These are phyloP conservation scores for Hippopotamyrus pictus DNA, from an alignment of 2,797 vertebrate species.

Conservation along the genomic window DNA sequence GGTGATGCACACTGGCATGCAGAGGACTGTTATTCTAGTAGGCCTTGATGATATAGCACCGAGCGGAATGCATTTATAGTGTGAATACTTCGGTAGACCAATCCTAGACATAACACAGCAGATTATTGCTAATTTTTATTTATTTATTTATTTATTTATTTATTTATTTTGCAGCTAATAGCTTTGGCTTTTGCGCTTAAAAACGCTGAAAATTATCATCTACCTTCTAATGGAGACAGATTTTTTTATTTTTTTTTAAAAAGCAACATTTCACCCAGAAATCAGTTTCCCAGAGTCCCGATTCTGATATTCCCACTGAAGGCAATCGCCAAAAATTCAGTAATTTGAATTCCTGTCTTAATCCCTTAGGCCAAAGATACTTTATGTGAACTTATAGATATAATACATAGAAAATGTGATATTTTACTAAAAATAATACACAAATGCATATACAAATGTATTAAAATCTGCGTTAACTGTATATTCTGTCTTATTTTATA, in stretches of 20 bases:
- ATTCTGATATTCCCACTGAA: not conserved
- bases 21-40: not conserved
- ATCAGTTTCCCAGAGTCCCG: not conserved
- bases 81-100: not conserved
- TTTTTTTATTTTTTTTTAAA: not conserved
- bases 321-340: not conserved
- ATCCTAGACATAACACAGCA: not conserved
- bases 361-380: not conserved
- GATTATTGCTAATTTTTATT: not conserved
- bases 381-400: not conserved
- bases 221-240: not conserved
- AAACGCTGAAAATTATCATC: not conserved
- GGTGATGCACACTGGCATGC: not conserved
- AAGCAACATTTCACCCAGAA: not conserved
- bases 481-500: not conserved
- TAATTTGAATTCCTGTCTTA: not conserved
- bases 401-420: not conserved
- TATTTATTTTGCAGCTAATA: not conserved
- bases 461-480: not conserved
- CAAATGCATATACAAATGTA: not conserved
- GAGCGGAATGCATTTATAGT: not conserved
- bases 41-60: not conserved
- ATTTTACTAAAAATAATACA: not conserved
- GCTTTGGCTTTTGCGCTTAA: not conserved
- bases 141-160: no score